These are phyloP conservation scores for Pomacea canaliculata DNA, from an alignment of 2,888 invertebrate species.

Conservation along the genomic window DNA sequence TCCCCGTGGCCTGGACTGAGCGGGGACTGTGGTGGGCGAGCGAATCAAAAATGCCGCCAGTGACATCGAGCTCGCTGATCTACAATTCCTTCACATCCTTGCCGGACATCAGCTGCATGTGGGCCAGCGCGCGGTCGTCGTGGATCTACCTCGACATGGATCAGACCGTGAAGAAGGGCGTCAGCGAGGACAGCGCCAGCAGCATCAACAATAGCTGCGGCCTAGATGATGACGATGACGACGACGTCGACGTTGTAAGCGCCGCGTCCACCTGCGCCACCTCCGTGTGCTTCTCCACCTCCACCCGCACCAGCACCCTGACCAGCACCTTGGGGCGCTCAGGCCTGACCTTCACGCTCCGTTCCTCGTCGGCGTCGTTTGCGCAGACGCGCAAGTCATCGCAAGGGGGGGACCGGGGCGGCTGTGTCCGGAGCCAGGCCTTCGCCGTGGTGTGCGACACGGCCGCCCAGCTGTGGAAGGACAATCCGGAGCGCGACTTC, in stretches of 20 bases:
- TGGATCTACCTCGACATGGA: conserved; percentile 45
- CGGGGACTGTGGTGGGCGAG: too few relatives aligned
- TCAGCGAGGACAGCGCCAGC: background rate
- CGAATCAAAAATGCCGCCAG: conserved; percentile 10
- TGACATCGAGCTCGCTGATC: conserved; percentile 8
- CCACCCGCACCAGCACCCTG: conserved; percentile 4
- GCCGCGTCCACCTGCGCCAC: conserved; percentile 24
- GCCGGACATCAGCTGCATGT: conserved; percentile 17
- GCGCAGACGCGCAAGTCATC: background rate
- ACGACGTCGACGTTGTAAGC: conserved; percentile 14
- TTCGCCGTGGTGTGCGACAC: conserved; percentile 30
- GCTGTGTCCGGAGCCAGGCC: background rate
- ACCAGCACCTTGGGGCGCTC: background rate
- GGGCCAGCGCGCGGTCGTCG: conserved; percentile 37
- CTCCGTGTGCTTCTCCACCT: conserved; percentile 18
- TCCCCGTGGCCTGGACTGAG: too few relatives aligned
- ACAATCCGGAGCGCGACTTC: conserved; percentile 59
- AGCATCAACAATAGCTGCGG: background rate
- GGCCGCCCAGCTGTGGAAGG: conserved; percentile 53
- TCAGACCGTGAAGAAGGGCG: background rate
- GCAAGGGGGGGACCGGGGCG: background rate
- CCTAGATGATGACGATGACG: background rate
- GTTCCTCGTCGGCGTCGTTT: background rate
- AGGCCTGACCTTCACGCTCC: background rate
- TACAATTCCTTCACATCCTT: conserved; percentile 1